Percentiles rank a stretch among this genome's conserved stretches.
Conservation (phyloP, 2,797 vertebrate genomes). For the Lacerta bilineata region DNA sequence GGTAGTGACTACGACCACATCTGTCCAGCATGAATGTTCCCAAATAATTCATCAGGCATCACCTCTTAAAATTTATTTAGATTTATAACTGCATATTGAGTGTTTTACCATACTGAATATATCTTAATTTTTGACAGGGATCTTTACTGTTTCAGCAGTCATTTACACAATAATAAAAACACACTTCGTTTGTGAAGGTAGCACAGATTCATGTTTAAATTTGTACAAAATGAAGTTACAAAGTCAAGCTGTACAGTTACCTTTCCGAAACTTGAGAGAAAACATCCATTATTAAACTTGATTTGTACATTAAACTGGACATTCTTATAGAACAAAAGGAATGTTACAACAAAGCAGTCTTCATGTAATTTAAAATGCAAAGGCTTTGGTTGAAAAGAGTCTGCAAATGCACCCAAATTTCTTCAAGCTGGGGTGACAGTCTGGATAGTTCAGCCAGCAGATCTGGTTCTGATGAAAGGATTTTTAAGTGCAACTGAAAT, state of each 20-base stretch:
- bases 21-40: background rate
- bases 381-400: conserved; percentile 90
- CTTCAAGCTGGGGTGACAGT: conserved; percentile 83
- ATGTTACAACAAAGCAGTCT: conserved; percentile 90
- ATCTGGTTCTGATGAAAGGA: conserved; percentile 83
- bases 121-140: background rate
- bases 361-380: conserved; percentile 92
- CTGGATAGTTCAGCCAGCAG: conserved; percentile 83
- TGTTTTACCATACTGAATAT: background rate
- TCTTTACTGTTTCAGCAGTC: background rate
- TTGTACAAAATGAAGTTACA: conserved; percentile 8
- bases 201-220: background rate
- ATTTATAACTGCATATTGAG: background rate
- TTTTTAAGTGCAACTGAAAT: conserved; percentile 89
- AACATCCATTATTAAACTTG: conserved; percentile 17
- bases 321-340: conserved; percentile 18
- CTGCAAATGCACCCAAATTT: conserved; percentile 87
- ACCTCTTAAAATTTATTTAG: accelerated
- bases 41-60: background rate
- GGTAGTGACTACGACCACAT: background rate
- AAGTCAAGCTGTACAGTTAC: conserved; percentile 4
- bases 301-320: conserved; percentile 23
- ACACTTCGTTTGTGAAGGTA: background rate
- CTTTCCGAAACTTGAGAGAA: background rate
- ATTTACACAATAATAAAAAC: background rate